These are phyloP conservation scores for Nasonia vitripennis DNA, from an alignment of 1,140 invertebrate species.

Conservation along the genomic window DNA sequence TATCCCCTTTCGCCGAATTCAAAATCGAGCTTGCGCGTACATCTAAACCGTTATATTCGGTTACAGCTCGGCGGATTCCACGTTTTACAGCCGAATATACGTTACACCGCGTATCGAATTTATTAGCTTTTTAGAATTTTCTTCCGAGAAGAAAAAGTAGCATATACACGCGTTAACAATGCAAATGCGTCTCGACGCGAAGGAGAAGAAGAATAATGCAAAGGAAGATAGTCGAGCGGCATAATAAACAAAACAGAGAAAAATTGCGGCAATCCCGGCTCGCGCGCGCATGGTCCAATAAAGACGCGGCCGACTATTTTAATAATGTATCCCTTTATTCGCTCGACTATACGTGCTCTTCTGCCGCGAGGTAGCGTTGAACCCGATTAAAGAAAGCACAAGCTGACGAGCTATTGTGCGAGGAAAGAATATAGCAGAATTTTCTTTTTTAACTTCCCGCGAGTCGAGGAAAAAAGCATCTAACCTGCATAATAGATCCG, in stretches of 20 bases:
- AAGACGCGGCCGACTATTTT: conserved; percentile 45
- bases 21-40: not conserved
- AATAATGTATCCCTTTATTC: conserved; percentile 55
- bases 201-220: conserved; percentile 33
- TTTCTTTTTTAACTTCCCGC: too few species aligned
- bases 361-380: not conserved
- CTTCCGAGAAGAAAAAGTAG: not conserved
- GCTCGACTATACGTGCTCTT: not conserved
- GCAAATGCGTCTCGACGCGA: conserved; percentile 44
- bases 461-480: too few species aligned
- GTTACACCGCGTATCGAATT: not conserved
- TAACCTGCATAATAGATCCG: too few species aligned
- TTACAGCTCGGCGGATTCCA: not conserved
- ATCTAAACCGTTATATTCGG: not conserved
- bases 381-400: not conserved
- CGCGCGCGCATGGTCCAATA: not conserved
- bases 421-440: too few species aligned
- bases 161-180: conserved; percentile 55
- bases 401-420: conserved; percentile 8
- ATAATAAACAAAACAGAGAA: conserved; percentile 62
- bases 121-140: not conserved
- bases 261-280: conserved; percentile 60
- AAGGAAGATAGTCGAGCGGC: not conserved
- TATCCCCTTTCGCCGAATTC: not conserved
- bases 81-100: not conserved